phyloP scores from a whole-genome alignment of 2,888 invertebrate genomes.

The Drepana falcataria region DNA sequence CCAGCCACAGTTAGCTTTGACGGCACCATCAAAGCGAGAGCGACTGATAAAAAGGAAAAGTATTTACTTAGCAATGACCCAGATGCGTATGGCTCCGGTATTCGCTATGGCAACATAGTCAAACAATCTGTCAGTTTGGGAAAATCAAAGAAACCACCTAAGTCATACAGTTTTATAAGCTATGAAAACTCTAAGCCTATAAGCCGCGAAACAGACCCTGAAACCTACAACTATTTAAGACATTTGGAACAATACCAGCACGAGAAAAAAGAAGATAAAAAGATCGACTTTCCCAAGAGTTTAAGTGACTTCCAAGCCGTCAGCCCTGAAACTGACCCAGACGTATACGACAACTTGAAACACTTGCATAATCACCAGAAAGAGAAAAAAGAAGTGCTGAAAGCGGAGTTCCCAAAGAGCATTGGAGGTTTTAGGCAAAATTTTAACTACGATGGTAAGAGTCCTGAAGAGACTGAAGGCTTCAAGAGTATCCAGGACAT shows the following conservation, averaged over 20 bases:
- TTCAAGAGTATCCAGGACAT: conserved; percentile 62
- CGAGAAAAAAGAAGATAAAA: conserved; percentile 16
- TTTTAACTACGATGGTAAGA: conserved; percentile 16
- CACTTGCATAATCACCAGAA: conserved; percentile 44
- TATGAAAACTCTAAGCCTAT: conserved; percentile 53
- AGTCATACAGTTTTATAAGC: conserved; percentile 46
- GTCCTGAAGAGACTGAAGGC: conserved; percentile 41
- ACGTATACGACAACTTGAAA: conserved; percentile 57
- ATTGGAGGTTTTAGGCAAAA: conserved; percentile 40
- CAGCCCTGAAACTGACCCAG: conserved; percentile 51
- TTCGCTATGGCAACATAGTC: conserved; percentile 37
- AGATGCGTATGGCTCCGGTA: conserved; percentile 31
- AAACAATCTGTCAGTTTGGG: conserved; percentile 19
- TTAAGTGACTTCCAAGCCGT: conserved; percentile 36
- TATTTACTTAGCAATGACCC: conserved; percentile 24
- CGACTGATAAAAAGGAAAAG: conserved; percentile 50
- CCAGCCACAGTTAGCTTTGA: conserved; percentile 38
- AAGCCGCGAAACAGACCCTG: conserved; percentile 51
- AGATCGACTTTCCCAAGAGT: not conserved
- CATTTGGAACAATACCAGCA: conserved; percentile 45
- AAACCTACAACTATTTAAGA: conserved; percentile 58
- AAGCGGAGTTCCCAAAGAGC: conserved; percentile 25
- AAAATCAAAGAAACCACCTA: conserved; percentile 29
- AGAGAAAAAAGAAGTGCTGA: conserved; percentile 21
- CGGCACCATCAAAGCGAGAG: conserved; percentile 28